phyloP scores from a whole-genome alignment of 1,140 invertebrate species.

The Drosophila pandora region DNA sequence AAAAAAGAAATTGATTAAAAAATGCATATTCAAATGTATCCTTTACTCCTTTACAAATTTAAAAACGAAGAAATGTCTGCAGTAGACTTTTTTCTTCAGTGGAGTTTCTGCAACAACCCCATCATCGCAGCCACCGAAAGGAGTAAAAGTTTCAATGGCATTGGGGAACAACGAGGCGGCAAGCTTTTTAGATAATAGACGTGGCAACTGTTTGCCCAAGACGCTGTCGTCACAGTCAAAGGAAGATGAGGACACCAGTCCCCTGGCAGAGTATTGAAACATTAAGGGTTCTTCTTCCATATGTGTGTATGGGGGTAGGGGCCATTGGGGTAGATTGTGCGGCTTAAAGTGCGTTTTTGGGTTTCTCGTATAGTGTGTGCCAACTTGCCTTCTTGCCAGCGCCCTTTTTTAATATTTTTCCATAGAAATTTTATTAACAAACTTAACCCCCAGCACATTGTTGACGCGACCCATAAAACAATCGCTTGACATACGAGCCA shows the following conservation, averaged over 20 bases:
- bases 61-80: no score
- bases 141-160: conserved; percentile 69
- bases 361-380: conserved; percentile 24
- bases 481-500: conserved; percentile 66
- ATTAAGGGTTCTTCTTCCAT: conserved; percentile 56
- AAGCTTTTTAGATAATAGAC: conserved; percentile 75
- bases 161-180: conserved; percentile 58
- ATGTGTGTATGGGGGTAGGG: conserved; percentile 8
- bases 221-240: conserved; percentile 41
- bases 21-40: no score
- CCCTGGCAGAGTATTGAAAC: conserved; percentile 70
- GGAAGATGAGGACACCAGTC: conserved; percentile 35
- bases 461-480: conserved; percentile 70
- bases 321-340: conserved; percentile 2
- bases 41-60: no score
- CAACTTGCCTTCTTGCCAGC: conserved; percentile 18
- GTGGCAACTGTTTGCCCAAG: conserved; percentile 70
- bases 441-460: conserved; percentile 53
- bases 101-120: conserved; percentile 9
- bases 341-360: conserved; percentile 59
- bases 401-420: conserved; percentile 60
- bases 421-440: conserved; percentile 74
- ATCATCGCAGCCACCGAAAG: conserved; percentile 52
- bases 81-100: conserved; percentile 1
- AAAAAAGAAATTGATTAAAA: no score